phyloP scores from a whole-genome alignment of 2,888 invertebrate species.

The Aricia artaxerxes region DNA sequence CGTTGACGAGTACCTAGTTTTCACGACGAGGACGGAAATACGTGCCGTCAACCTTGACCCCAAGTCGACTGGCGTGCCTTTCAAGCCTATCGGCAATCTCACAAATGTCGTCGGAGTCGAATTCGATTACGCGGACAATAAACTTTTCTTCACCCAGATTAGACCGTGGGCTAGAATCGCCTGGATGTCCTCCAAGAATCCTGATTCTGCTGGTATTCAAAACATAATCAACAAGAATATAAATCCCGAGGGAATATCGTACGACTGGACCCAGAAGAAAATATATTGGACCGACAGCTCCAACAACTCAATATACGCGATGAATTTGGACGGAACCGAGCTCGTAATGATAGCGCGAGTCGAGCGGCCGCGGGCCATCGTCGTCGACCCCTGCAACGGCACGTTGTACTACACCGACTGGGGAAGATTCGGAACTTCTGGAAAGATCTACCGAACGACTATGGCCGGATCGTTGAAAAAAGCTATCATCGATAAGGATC shows the following conservation, averaged over 20 bases:
- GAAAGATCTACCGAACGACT: constrained; percentile 96
- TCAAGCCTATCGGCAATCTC: constrained; percentile 90
- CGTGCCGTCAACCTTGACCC: constrained; percentile 94
- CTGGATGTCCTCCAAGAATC: constrained; percentile 87
- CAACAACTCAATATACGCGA: constrained; percentile 95
- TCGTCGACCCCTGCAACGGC: constrained; percentile 97
- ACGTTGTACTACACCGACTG: constrained; percentile 97
- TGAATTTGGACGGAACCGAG: constrained; percentile 93
- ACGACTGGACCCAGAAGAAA: constrained; percentile 98
- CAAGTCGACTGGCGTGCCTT: constrained; percentile 89
- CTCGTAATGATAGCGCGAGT: constrained; percentile 96
- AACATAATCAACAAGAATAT: constrained; percentile 89
- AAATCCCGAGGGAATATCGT: constrained; percentile 96
- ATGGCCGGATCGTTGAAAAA: constrained; percentile 97
- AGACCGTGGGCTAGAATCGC: constrained; percentile 94
- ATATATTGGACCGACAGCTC: constrained; percentile 99
- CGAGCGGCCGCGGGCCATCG: constrained; percentile 95
- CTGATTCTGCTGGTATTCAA: constrained; percentile 81
- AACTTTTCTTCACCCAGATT: constrained; percentile 95
- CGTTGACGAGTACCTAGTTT: constrained; percentile 94
- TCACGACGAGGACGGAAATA: constrained; percentile 96
- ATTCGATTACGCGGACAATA: constrained; percentile 94
- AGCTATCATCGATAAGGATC: constrained; percentile 92
- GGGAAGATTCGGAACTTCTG: constrained; percentile 95
- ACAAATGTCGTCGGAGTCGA: constrained; percentile 97